Base-by-base conservation (phyloP, 2,888 invertebrate genomes). In the Schizaphis graminum region DNA sequence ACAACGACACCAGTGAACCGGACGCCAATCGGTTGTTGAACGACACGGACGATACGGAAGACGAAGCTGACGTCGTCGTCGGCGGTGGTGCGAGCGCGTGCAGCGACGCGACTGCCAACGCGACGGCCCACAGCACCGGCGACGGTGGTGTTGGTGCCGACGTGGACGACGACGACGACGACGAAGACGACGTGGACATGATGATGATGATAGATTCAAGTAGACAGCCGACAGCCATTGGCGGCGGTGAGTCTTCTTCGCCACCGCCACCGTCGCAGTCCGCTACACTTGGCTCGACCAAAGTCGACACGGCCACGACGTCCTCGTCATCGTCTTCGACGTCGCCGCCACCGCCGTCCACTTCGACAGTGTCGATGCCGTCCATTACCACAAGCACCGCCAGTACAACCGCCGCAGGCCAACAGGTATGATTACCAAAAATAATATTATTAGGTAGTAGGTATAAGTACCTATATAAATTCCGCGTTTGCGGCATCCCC, bases 121-220 rank as follows among this genome's bases (percentile, higher is more conserved):
- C 26, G 26, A 26, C 57, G 26, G 67, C 67, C 67, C 7, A 67
- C 67, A 67, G 67, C 67, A 67, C 24, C 28, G 91, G 57, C 24
- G 56, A 57, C 57, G 41, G 86, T 86, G 85, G 26, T 16, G 41
- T 61, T n/a, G n/a, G 21, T 21, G 91, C 85, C 3, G 84, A 35
- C 35, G 56, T 13, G 7, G 85, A 85, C 11, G 91, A 16, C 16
- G 49, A 24, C n/a, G 67, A 67, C 67, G 67, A 67, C 13, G 84
- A n/a, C 67, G 53, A n/a, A 21, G 89, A 89, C 28, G 88, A 92
- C 47, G 92, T 67, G 84, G 57, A 93, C 49, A 92, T 92, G 92
- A 92, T 92, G 47, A 92, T 92, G 87, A 61, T 92, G 92, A 92
- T 92, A 87, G 92, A 87, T 35, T 24, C 91, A 47, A 24, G 87